A percentile compares a stretch with the other conserved stretches of the same genome.
Conservation (phyloP, 1,140 invertebrate species). For the Polypedilum pembai region DNA sequence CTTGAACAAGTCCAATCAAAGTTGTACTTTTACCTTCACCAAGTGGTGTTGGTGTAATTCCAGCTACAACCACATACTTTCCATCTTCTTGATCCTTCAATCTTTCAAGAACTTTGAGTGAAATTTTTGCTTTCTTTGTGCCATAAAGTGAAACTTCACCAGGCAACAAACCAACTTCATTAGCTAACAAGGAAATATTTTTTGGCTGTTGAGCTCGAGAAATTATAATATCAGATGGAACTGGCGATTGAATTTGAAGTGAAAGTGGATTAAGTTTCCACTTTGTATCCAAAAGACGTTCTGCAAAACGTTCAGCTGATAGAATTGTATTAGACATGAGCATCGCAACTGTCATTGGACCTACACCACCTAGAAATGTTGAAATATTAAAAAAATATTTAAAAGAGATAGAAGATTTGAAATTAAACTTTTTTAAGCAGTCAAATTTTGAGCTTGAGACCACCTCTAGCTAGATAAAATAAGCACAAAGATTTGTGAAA, state of each 20-base stretch:
- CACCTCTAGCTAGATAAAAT: no score
- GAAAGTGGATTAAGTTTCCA: slow-evolving; percentile 61
- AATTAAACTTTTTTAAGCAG: no score
- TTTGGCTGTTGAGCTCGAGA: slow-evolving; percentile 83
- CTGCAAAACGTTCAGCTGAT: slow-evolving; percentile 61
- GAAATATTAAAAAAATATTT: no score
- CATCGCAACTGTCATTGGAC: slow-evolving; percentile 98
- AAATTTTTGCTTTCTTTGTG: slow-evolving; percentile 92
- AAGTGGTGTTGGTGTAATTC: slow-evolving; percentile 93
- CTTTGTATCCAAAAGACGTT: slow-evolving; percentile 46
- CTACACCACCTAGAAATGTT: slow-evolving; percentile 75
- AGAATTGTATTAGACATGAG: slow-evolving; percentile 91
- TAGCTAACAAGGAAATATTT: slow-evolving; percentile 64
- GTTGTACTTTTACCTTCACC: slow-evolving; percentile 98
- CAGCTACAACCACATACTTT: slow-evolving; percentile 92
- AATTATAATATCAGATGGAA: slow-evolving; percentile 83
- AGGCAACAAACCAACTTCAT: slow-evolving; percentile 75
- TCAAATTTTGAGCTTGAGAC: no score
- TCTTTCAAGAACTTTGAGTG: slow-evolving; percentile 70
- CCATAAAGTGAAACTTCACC: slow-evolving; percentile 88
- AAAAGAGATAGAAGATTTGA: no score
- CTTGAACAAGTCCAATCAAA: slow-evolving; percentile 87
- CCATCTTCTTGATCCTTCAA: slow-evolving; percentile 63
- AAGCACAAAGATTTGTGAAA: no score
- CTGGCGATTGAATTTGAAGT: slow-evolving; percentile 54